Evolutionary conservation across 2,113 vertebrate genomes (phyloP).

Genomic region (Lycocorax pyrrhopterus): DNA sequence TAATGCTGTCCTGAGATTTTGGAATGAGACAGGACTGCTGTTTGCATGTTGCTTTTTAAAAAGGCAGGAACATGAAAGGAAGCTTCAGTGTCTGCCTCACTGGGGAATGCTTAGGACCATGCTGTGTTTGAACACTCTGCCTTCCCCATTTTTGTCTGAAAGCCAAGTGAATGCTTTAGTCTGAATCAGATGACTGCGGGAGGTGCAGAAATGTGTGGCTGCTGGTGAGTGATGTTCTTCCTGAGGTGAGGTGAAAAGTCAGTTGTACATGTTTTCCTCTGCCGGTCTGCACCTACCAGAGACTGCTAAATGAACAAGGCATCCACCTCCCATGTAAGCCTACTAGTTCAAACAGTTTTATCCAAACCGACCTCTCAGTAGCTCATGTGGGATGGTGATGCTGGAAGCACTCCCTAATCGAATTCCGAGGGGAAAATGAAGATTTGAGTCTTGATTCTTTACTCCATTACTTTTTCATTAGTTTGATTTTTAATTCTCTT

Average conservation of each 20-base stretch:
- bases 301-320: background rate
- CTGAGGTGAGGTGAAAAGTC: background rate
- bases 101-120: background rate
- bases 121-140: background rate
- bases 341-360: background rate
- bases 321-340: background rate
- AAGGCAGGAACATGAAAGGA: background rate
- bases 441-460: background rate
- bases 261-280: background rate
- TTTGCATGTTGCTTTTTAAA: conserved; percentile 5
- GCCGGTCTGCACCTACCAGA: background rate
- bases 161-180: background rate
- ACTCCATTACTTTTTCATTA: background rate
- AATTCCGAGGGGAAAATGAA: background rate
- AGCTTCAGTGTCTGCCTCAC: background rate
- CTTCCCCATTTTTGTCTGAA: background rate
- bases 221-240: background rate
- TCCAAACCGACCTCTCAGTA: background rate
- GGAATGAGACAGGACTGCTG: background rate
- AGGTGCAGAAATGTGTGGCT: background rate
- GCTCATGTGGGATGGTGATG: background rate
- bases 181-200: background rate
- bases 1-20: background rate
- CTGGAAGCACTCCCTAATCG: background rate
- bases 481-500: background rate